These are phyloP conservation scores for Colinus virginianus DNA, from an alignment of 2,113 vertebrate genomes.

Conservation along the genomic window DNA sequence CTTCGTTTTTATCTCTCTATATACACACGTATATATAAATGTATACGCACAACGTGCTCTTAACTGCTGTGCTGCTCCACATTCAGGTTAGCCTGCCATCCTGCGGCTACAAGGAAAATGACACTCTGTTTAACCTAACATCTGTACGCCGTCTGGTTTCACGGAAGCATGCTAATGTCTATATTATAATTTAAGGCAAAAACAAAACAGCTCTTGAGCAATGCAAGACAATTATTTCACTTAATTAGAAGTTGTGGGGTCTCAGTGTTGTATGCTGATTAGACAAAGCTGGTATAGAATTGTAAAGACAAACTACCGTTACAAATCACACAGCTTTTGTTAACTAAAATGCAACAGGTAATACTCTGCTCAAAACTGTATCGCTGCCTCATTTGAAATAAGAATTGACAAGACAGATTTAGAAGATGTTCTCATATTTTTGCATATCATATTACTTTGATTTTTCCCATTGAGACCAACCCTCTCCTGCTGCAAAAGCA, in stretches of 20 bases:
- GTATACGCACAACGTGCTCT: rapidly evolving
- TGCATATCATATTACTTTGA: conserved; percentile 23
- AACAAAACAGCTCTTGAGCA: conserved; percentile 30
- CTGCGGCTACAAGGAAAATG: conserved; percentile 61
- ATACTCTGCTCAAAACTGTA: not conserved
- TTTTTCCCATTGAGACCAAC: conserved; percentile 29
- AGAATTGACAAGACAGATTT: not conserved
- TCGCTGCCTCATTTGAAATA: not conserved
- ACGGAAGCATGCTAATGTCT: conserved; percentile 7
- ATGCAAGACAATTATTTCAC: conserved; percentile 61
- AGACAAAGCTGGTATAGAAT: conserved; percentile 39
- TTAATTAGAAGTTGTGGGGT: conserved; percentile 39
- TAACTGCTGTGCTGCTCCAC: not conserved
- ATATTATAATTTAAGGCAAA: conserved; percentile 44
- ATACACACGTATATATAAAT: rapidly evolving
- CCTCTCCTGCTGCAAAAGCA: conserved; percentile 12
- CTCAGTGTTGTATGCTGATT: conserved; percentile 24
- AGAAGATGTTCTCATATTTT: not conserved
- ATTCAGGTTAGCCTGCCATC: conserved; percentile 75
- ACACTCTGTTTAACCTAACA: conserved; percentile 5
- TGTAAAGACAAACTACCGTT: not conserved
- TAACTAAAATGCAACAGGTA: not conserved
- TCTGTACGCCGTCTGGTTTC: not conserved
- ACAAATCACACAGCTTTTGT: conserved; percentile 32
- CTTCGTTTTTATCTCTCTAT: not conserved